Base-by-base conservation (phyloP, 1,140 invertebrate genomes). In the Rhagoletis pomonella region DNA sequence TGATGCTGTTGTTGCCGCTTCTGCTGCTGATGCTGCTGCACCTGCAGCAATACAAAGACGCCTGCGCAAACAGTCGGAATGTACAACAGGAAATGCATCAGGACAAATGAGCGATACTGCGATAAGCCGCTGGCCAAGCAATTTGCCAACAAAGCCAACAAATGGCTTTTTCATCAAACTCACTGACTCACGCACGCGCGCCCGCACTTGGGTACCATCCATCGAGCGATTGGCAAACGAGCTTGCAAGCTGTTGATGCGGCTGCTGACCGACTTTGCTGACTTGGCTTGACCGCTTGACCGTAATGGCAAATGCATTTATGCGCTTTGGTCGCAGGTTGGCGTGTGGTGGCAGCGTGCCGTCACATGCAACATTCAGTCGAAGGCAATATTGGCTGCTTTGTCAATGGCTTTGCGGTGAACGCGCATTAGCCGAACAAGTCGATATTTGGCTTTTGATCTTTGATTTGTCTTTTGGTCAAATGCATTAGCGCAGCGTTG, bases 121-220 rank as follows among this genome's bases (percentile, higher is more conserved):
- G 4, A n/a, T 9, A 6, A 4, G 64, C 64, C 64, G 4, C 1
- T 10, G 19, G 73, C n/a, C 47, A 47, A n/a, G n/a, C 47, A 14
- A 17, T n/a, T n/a, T 50, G 44, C 47, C 44, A 47, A 77, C 69
- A 39, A 55, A 50, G 47, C 6, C 69, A 55, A 77, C 69, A 77
- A 77, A 77, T 50, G 47, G 47, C 14, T 77, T 77, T 77, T 77
- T 47, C 69, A 50, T 19, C 69, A 50, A 77, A 77, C 3, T 77
- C 17, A 19, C 44, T 55, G 69, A n/a, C 6, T 1, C 44, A n/a
- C 44, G 2, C 17, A 77, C 69, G n/a, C 44, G n/a, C 42, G n/a
- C 47, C n/a, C 69, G 4, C 2, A 19, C 4, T 12, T 62, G 17
- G 4, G n/a, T n/a, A 77, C n/a, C n/a, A n/a, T n/a, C n/a, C n/a